Evolutionary conservation across 2,113 vertebrate genomes (phyloP), one percentile per base, ranked within the genome.

Genomic region (Saimiri boliviensis): DNA sequence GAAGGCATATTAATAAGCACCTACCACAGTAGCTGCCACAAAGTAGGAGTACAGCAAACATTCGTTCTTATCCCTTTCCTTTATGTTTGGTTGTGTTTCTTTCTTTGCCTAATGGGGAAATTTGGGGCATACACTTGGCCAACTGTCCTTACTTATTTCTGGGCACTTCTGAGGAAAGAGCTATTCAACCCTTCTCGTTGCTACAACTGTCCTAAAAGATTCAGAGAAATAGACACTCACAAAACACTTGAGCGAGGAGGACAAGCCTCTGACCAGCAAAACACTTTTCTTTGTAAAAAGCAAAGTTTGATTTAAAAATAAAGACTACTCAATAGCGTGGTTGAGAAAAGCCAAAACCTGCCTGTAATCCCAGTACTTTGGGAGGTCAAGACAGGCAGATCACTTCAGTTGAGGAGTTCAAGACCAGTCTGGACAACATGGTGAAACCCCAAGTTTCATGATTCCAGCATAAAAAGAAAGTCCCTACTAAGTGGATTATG

Each of bases 401-500:
- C 27, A 63, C 60, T 30, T 63, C 60, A 63, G 60, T 27, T 63
- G 2, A 63, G 60, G 27, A 63, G 60, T 14, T 63, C 60, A 63
- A 14, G 60, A 30, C 60, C 60, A 63, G 5, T 63, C 13, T 63
- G 27, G 60, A 63, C 27, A 63, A 32, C 60, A 63, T 63, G 27
- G 60, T 63, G 27, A 63, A 63, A 63, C 5, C 6, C 32, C n/a
- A 60, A 14, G 42, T 35, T 3, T 27, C 42, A 11, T 4, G 49
- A 42, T 32, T 52, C 20, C 21, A 27, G 32, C 49, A 19, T 13
- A 45, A 77, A 27, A 20, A 35, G 8, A 13, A 27, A 73, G 8
- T 7, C 35, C 40, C 14, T 25, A 0, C 17, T 10, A 4, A 27
- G 4, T 12, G 14, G 4, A 10, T 8, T 7, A 25, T 7, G 20